Percentiles rank a stretch among this genome's conserved stretches.
Evolutionary conservation across 2,797 vertebrate genomes (phyloP).

Genomic region (Helarctos malayanus): DNA sequence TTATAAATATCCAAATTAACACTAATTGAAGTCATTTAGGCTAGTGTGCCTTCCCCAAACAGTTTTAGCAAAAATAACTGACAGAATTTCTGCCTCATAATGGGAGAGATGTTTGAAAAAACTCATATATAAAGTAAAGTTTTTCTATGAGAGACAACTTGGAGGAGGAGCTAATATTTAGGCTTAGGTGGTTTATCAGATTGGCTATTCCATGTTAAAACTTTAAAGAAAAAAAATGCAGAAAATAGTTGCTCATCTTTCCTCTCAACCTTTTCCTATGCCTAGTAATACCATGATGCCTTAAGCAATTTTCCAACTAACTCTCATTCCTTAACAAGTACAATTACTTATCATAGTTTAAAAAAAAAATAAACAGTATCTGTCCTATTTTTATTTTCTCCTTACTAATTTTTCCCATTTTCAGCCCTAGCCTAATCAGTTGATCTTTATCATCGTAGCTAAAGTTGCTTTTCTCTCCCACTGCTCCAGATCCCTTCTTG

Average conservation of each 20-base stretch:
- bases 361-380: background rate
- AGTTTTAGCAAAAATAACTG: constrained; percentile 46
- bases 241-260: constrained; percentile 49
- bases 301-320: constrained; percentile 58
- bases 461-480: constrained; percentile 27
- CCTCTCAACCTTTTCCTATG: constrained; percentile 50
- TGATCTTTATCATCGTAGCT: background rate
- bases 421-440: background rate
- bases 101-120: constrained; percentile 21
- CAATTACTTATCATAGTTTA: background rate
- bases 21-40: constrained; percentile 34
- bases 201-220: constrained; percentile 25
- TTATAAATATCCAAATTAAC: constrained; percentile 63
- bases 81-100: constrained; percentile 53
- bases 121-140: constrained; percentile 38
- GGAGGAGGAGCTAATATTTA: constrained; percentile 10
- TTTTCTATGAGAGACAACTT: constrained; percentile 39
- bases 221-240: constrained; percentile 19
- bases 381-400: constrained; percentile 21
- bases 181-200: background rate
- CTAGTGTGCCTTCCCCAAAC: background rate
- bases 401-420: background rate
- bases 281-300: background rate
- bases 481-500: background rate
- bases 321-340: constrained; percentile 14